Evolutionary conservation across 2,888 invertebrate species (phyloP), one percentile per base, ranked within the genome.

Genomic region (Hydrotaea cyrtoneurina): DNA sequence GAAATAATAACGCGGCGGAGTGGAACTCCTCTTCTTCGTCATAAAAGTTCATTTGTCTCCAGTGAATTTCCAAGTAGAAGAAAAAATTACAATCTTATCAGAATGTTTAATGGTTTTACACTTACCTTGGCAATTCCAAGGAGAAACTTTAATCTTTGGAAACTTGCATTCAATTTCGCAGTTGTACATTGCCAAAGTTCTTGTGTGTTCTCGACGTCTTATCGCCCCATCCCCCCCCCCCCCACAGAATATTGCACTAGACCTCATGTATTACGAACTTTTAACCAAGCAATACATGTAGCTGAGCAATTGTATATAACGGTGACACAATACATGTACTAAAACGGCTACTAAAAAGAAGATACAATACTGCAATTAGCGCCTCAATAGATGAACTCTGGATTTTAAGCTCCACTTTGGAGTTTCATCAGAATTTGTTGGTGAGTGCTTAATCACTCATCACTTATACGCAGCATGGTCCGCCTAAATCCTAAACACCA

Each of bases 21-120:
- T 2, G 31, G 31, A 36, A 57, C 26, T 36, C 36, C 26, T 36
- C 36, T 57, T 31, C 31, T 39, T 36, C n/a, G 17, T 23, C 62
- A 64, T 15, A 64, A 62, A 62, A 31, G 62, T 62, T 55, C 26
- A 69, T 69, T 69, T 69, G 46, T 46, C 23, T 69, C 23, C 5
- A 23, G 0, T 15, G 10, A 36, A 55, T 13, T 55, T 57, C 15
- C 2, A 31, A 8, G 55, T 13, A n/a, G n/a, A 10, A 55, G 2
- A 64, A 53, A 55, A 73, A 26, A 26, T 57, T 11, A 73, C 36
- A 55, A 73, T 73, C 73, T 73, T 73, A 73, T 73, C 73, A 57
- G 55, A 19, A 17, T 73, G 36, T 73, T 73, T 73, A 73, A 73
- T 55, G 73, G 55, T 55, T 55, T 73, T 55, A 73, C 73, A 73